Conservation (phyloP, 2,797 vertebrate species). For the Spinibarbus caldwelli region DNA sequence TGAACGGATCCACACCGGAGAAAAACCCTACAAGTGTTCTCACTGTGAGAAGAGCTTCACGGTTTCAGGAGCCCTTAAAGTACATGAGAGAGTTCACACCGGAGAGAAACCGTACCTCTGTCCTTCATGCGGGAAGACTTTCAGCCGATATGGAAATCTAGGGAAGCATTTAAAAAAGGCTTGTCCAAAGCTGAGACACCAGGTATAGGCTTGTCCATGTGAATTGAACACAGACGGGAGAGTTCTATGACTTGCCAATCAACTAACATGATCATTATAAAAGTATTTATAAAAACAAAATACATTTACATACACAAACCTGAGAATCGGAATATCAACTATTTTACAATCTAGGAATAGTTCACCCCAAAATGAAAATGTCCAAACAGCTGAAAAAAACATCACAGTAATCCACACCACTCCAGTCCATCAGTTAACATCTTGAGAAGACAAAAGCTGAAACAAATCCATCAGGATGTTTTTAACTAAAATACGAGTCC, state of each 20-base stretch:
- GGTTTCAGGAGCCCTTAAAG: not conserved
- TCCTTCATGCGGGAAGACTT: slow-evolving; percentile 12
- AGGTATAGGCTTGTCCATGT: not conserved
- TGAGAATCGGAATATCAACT: not conserved
- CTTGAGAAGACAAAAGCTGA: too few species aligned
- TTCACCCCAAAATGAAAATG: not conserved
- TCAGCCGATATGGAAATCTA: slow-evolving; percentile 9
- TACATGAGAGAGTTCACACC: not conserved
- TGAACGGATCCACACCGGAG: not conserved
- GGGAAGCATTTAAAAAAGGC: slow-evolving; percentile 15
- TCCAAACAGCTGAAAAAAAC: too few species aligned
- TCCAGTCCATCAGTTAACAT: too few species aligned
- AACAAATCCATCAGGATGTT: too few species aligned
- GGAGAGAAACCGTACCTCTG: slow-evolving; percentile 18
- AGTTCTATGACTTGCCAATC: too few species aligned
- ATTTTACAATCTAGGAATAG: not conserved
- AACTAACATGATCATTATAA: too few species aligned
- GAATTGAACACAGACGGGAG: too few species aligned
- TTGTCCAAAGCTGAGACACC: slow-evolving; percentile 6
- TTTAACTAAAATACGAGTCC: too few species aligned
- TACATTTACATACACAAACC: too few species aligned
- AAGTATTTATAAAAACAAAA: too few species aligned
- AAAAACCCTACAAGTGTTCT: not conserved
- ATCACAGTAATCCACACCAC: too few species aligned
- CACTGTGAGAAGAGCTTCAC: slow-evolving; percentile 10